Base-by-base conservation (phyloP, 2,888 invertebrate genomes). In the Mayetiola destructor region DNA sequence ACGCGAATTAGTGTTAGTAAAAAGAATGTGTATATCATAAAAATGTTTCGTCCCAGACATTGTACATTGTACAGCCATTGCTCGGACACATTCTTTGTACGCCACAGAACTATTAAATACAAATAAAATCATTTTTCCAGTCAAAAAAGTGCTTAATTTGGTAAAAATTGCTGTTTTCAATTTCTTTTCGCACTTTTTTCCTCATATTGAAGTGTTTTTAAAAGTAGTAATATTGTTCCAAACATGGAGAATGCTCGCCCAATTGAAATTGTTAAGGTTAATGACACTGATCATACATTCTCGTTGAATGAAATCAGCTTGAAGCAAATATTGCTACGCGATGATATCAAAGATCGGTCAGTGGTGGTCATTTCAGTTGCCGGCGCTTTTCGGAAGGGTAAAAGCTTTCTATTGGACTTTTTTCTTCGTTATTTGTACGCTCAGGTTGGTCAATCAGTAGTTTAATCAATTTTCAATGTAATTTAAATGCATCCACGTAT, bases 211-310 rank as follows among this genome's bases (percentile, higher is more conserved):
- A n/a, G n/a, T n/a, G n/a, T n/a, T n/a, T n/a, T n/a, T n/a, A n/a
- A n/a, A n/a, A n/a, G n/a, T n/a, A n/a, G n/a, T n/a, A n/a, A n/a
- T n/a, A n/a, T n/a, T n/a, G n/a, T n/a, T n/a, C n/a, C n/a, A n/a
- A n/a, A n/a, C n/a, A n/a, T n/a, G n/a, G n/a, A n/a, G n/a, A n/a
- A n/a, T n/a, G n/a, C n/a, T n/a, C n/a, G n/a, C n/a, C n/a, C n/a
- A n/a, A n/a, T n/a, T n/a, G n/a, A n/a, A n/a, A n/a, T n/a, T n/a
- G n/a, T n/a, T n/a, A n/a, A n/a, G n/a, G n/a, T n/a, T n/a, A 12
- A 37, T n/a, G 83, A 84, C 62, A 82, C 84, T 32, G 88, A 91
- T 66, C 95, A 95, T 75, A 82, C 84, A 56, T 97, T 97, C 71
- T 77, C 82, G 60, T 75, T 97, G 60, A 85, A 96, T 70, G 91